phyloP scores from a whole-genome alignment of 2,113 vertebrate genomes.

The Labrus mixtus region DNA sequence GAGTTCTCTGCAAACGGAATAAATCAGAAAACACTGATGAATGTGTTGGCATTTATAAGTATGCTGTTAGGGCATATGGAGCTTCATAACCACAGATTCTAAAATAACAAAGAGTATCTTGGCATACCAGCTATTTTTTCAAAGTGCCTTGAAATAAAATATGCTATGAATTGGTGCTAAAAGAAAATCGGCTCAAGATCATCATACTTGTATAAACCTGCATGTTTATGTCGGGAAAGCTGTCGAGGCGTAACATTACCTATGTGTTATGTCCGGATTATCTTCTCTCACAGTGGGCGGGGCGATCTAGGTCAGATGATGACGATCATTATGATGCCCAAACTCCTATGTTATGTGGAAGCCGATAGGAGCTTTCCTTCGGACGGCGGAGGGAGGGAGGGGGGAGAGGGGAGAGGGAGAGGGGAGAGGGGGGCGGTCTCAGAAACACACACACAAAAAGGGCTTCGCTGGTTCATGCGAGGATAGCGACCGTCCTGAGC shows the following conservation, averaged over 20 bases:
- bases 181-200: no score
- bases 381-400: conserved; percentile 1
- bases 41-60: no score
- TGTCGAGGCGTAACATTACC: conserved; percentile 63
- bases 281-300: conserved; percentile 43
- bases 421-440: conserved; percentile 40
- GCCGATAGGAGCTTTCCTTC: conserved; percentile 54
- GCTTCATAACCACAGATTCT: no score
- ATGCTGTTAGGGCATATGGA: no score
- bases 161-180: no score
- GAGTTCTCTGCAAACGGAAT: no score
- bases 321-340: conserved; percentile 45
- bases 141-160: no score
- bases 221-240: conserved; percentile 3
- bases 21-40: no score
- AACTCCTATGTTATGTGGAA: conserved; percentile 49
- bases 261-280: conserved; percentile 66
- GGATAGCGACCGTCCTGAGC: conserved; percentile 80
- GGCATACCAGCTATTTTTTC: no score
- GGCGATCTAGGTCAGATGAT: conserved; percentile 45
- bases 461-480: conserved; percentile 74
- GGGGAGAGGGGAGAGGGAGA: background rate
- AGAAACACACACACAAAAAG: conserved; percentile 29
- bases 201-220: no score
- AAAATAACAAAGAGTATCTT: no score